Percentiles rank a stretch among this genome's conserved stretches.
phyloP scores from a whole-genome alignment of 2,888 invertebrate species.

The Eristalinus aeneus region DNA sequence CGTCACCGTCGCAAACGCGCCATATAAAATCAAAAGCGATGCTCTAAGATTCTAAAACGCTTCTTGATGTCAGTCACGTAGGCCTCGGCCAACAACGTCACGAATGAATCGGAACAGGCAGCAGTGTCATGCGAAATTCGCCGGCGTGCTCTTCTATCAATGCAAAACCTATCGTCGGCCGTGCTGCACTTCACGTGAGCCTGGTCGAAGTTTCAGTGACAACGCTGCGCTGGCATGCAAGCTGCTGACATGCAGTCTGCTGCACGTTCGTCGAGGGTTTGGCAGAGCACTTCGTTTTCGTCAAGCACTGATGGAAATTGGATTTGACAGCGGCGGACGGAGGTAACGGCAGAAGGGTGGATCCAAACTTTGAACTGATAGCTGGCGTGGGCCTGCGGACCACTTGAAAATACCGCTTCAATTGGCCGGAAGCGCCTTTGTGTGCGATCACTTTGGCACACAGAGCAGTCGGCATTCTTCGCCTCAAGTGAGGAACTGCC shows the following conservation, averaged over 20 bases:
- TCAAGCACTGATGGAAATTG: not conserved
- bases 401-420: not conserved
- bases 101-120: not conserved
- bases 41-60: constrained; percentile 10
- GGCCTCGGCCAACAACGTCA: constrained; percentile 9
- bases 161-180: not conserved
- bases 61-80: constrained; percentile 54
- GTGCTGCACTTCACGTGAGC: constrained; percentile 9
- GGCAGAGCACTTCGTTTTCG: not conserved
- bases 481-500: not conserved
- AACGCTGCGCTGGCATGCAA: not conserved
- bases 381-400: not conserved
- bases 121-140: constrained; percentile 21
- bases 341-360: not conserved
- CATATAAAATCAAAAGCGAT: constrained; percentile 24
- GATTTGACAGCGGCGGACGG: not conserved
- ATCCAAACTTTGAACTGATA: not conserved
- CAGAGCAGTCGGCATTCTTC: not conserved
- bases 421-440: not conserved
- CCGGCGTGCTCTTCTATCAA: not conserved
- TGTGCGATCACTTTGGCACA: not conserved
- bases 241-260: not conserved
- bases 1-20: not conserved
- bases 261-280: not conserved
- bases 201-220: not conserved